Base-by-base conservation (phyloP, 2,113 vertebrate genomes). In the Talpa occidentalis region DNA sequence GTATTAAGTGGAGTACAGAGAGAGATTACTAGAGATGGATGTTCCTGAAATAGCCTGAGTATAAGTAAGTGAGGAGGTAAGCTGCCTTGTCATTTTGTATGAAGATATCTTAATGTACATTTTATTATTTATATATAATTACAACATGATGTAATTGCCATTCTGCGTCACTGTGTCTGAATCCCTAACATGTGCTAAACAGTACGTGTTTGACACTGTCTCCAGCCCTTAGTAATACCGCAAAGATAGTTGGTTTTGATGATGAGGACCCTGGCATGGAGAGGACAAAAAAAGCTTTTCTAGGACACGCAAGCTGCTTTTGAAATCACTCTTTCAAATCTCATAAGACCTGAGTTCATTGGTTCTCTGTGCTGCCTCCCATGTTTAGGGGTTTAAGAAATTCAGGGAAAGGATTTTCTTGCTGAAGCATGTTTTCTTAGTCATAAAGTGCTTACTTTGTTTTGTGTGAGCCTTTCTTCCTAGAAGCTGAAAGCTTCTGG, bases 371-470 rank as follows among this genome's bases (percentile, higher is more conserved):
- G 85, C 32, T 64, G 12, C 60, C 56, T 93, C 62, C n/a, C 5
- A 0, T 35, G 10, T 82, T 81, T 44, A 79, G 37, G 77, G 60
- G 59, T 59, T 69, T 0, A 32, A 90, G 84, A 81, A 94, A 82
- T 74, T 80, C 35, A 88, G 73, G 81, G 52, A 79, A n/a, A 74
- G 22, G 4, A 3, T 82, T 94, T 97, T 95, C 82, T 62, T 97
- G 62, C 3, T 28, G 89, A 94, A 95, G 30, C 93, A 11, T 82
- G 93, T 83, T 95, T 88, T 95, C 83, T 14, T 66, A 21, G 40
- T 84, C 72, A 28, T 10, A 16, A 24, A 72, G 47, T 76, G 87
- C 37, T 83, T 35, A 21, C 22, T 40, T 40, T 77, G 28, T 86
- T 82, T 52, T 89, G 44, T 37, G 4, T 78, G 72, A 92, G 69